Base-by-base conservation (phyloP, 2,797 vertebrate species). In the Sparus aurata region DNA sequence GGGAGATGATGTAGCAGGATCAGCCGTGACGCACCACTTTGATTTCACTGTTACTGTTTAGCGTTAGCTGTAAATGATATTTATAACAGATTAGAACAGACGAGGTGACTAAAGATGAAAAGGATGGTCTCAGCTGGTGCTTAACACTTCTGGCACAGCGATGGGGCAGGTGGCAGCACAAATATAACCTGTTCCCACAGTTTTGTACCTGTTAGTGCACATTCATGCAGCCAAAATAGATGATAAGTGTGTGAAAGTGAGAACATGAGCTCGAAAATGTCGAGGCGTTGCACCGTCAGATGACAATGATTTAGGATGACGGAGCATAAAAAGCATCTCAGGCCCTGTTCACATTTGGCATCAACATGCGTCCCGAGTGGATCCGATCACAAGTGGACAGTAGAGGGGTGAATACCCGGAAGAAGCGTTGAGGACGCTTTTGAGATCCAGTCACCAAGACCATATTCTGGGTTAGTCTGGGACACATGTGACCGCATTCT, bases 101-200 rank as follows among this genome's bases (percentile, higher is more conserved):
- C 82, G 43, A 64, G 69, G 77, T 53, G 76, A 80, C 67, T 53
- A 66, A 75, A 85, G 80, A 86, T 81, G 23, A 81, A 76, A 79
- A 62, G 52, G 52, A 72, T 57, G 55, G 57, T 75, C 65, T 83
- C 69, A 60, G 54, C 59, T 17, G 34, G 25, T 55, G 75, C 65
- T 89, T 41, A 34, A 46, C 43, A 74, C 62, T 61, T 87, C 72
- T 75, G 76, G 59, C 47, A 27, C 65, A 46, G 53, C 0, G 1
- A 58, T 5, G 74, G n/a, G 47, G 80, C 60, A 69, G 60, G 80
- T 66, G 45, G 65, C n/a, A 63, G 59, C 59, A 69, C 22, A 74
- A 77, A 86, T 12, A 27, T 12, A 41, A 23, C 43, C 12, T 69
- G 67, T 73, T 8, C 25, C 9, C 58, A 77, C 50, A 43, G 69